A percentile compares a stretch with the other conserved stretches of the same genome.
phyloP scores from a whole-genome alignment of 2,888 invertebrate genomes.

The Electrophaes corylata region DNA sequence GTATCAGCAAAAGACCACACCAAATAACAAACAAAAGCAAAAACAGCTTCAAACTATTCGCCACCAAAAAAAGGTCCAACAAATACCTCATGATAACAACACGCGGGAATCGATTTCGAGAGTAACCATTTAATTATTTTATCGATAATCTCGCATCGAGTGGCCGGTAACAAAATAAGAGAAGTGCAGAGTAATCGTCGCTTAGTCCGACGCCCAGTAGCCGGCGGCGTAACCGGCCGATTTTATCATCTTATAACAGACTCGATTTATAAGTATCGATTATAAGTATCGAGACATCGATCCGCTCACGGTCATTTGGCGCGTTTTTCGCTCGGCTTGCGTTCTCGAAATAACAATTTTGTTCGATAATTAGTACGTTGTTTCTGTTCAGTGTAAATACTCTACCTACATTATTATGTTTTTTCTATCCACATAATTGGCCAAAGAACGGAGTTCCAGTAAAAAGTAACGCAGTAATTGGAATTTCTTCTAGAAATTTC shows the following conservation, averaged over 20 bases:
- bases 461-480: conserved; percentile 12
- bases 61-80: conserved; percentile 73
- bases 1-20: neutral
- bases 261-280: conserved; percentile 84
- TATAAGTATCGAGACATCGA: conserved; percentile 79
- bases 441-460: conserved; percentile 26
- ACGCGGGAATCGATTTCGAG: conserved; percentile 83
- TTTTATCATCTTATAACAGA: conserved; percentile 83
- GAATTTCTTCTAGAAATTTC: neutral
- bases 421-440: conserved; percentile 15
- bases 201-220: conserved; percentile 82
- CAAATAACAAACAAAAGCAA: conserved; percentile 7
- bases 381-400: conserved; percentile 15
- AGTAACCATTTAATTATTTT: conserved; percentile 85
- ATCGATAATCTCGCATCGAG: conserved; percentile 83
- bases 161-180: conserved; percentile 73
- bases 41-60: conserved; percentile 53
- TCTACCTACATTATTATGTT: conserved; percentile 5
- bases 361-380: conserved; percentile 59
- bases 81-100: conserved; percentile 82
- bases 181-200: conserved; percentile 78
- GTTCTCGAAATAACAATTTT: conserved; percentile 59
- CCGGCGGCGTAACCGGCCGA: conserved; percentile 77
- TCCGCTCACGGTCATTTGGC: conserved; percentile 77
- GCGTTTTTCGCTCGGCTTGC: conserved; percentile 62